A percentile compares a stretch with the other conserved stretches of the same genome.
Evolutionary conservation across 2,888 invertebrate genomes (phyloP).

Genomic region (Helobdella robusta): DNA sequence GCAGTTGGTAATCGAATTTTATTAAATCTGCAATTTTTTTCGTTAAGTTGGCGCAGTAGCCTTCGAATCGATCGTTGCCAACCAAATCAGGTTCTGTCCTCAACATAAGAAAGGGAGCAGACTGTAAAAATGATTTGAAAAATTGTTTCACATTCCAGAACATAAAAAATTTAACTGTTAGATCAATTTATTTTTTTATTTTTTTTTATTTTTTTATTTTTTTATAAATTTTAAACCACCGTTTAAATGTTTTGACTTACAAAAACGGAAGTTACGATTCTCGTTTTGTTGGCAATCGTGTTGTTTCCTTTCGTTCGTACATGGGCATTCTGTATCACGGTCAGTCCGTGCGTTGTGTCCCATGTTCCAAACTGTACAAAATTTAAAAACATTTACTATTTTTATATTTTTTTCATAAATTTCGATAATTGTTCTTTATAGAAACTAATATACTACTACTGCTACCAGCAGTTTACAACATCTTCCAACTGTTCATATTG

Average conservation of each 20-base stretch:
- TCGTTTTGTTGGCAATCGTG: constrained; percentile 54
- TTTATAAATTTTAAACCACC: background rate
- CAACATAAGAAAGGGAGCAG: constrained; percentile 40
- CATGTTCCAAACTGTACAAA: constrained; percentile 32
- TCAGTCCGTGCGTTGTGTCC: constrained; percentile 27
- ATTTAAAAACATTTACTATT: too few relatives aligned
- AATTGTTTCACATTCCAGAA: background rate
- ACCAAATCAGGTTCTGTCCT: constrained; percentile 51
- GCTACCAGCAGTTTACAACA: too few relatives aligned
- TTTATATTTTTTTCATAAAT: too few relatives aligned
- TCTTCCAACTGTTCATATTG: too few relatives aligned
- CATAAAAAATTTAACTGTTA: background rate
- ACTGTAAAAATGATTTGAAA: constrained; percentile 34
- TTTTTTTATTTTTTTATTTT: background rate
- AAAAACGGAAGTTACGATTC: constrained; percentile 39
- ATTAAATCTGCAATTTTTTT: constrained; percentile 44
- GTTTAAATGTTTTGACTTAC: constrained; percentile 31
- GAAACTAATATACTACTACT: too few relatives aligned
- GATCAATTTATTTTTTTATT: constrained; percentile 2
- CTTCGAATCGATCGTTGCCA: constrained; percentile 64
- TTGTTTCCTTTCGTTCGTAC: constrained; percentile 29
- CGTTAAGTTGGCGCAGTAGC: constrained; percentile 51
- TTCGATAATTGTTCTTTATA: too few relatives aligned
- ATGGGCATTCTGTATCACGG: constrained; percentile 24
- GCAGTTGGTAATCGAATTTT: constrained; percentile 44